Evolutionary conservation across 2,797 vertebrate species (phyloP).

Genomic region (Hypotaenidia okinawae): DNA sequence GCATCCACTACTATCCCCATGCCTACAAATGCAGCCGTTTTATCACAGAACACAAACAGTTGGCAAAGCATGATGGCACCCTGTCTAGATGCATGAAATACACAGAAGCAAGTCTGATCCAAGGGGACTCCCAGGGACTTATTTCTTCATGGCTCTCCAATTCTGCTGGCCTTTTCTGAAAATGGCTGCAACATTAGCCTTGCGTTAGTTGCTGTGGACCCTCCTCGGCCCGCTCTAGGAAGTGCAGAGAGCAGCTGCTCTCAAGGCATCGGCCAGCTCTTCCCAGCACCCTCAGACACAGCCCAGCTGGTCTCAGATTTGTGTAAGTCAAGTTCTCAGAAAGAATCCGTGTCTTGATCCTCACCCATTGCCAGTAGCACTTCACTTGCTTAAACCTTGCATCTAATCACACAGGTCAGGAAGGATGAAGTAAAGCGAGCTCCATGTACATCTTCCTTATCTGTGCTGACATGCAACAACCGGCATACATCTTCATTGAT

Average conservation of each 20-base stretch:
- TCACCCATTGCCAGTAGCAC: not conserved
- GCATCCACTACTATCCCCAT: not conserved
- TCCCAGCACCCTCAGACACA: not conserved
- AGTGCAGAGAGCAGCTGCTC: not conserved
- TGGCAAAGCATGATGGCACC: not conserved
- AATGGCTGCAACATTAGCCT: not conserved
- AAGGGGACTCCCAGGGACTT: not conserved
- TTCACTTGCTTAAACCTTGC: not conserved
- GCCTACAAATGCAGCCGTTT: not conserved
- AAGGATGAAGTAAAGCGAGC: not conserved
- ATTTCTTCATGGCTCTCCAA: not conserved
- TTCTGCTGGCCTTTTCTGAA: not conserved
- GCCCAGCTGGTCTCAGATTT: not conserved
- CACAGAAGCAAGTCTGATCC: not conserved
- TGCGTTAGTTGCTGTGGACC: not conserved
- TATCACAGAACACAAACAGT: not conserved
- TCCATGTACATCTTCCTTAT: not conserved
- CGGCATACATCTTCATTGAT: not conserved
- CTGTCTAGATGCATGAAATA: not conserved
- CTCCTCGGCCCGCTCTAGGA: not conserved
- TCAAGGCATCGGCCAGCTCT: not conserved
- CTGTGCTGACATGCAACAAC: not conserved
- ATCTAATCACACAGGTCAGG: accelerated
- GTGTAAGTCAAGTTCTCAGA: not conserved
- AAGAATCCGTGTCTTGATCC: not conserved